Conservation (phyloP, 2,888 invertebrate genomes). For the Pollenia amentaria region DNA sequence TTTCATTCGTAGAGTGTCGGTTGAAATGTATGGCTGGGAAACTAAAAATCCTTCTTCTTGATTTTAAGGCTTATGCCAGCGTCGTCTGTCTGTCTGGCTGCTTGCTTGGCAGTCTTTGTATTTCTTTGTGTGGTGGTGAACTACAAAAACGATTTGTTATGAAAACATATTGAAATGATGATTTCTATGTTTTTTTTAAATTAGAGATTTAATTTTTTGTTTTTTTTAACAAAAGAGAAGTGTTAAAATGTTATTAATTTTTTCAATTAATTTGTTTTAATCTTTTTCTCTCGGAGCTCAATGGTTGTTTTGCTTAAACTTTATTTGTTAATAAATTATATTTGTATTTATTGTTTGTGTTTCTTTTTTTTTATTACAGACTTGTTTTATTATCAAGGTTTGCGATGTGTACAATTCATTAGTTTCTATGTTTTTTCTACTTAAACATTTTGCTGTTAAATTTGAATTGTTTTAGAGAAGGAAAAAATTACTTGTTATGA, state of each 20-base stretch:
- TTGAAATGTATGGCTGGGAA: slow-evolving; percentile 32
- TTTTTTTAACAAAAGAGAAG: slow-evolving; percentile 29
- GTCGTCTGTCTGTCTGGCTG: background rate
- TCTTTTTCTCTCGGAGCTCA: slow-evolving; percentile 19
- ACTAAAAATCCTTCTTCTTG: slow-evolving; percentile 44
- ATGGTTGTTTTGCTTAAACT: background rate
- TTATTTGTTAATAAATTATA: slow-evolving; percentile 35
- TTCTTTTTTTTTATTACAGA: slow-evolving; percentile 21
- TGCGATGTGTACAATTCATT: slow-evolving; percentile 57
- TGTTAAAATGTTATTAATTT: slow-evolving; percentile 69
- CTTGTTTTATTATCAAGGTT: slow-evolving; percentile 57
- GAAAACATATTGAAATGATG: slow-evolving; percentile 67
- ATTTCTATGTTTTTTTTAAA: slow-evolving; percentile 45
- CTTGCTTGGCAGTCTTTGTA: background rate
- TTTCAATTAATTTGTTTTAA: slow-evolving; percentile 69
- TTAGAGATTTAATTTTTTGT: no score
- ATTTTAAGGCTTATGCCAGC: background rate
- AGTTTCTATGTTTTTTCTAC: slow-evolving; percentile 47
- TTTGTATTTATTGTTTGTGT: slow-evolving; percentile 44
- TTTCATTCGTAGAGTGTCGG: slow-evolving; percentile 8
- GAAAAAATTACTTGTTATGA: slow-evolving; percentile 46
- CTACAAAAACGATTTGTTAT: slow-evolving; percentile 72
- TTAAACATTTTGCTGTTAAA: slow-evolving; percentile 1
- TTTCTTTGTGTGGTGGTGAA: slow-evolving; percentile 41
- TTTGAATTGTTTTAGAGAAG: slow-evolving; percentile 28